A percentile compares a stretch with the other conserved stretches of the same genome.
phyloP scores from a whole-genome alignment of 2,797 vertebrate genomes.

The Pseudochirops corinnae region DNA sequence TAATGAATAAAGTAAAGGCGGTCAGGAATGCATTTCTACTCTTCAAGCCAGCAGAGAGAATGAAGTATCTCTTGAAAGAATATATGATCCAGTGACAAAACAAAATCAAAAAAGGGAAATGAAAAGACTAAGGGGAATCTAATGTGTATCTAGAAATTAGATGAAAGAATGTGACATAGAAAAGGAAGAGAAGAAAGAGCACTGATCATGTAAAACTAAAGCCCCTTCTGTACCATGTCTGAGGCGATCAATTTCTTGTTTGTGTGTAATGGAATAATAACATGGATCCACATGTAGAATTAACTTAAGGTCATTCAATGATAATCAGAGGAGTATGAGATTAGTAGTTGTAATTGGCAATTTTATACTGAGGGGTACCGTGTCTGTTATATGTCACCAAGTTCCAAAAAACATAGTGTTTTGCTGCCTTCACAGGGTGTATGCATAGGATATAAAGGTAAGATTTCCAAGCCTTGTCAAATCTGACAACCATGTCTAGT shows the following conservation, averaged over 20 bases:
- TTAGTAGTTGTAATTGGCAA: neutral
- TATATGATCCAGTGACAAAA: neutral
- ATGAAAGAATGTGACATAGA: neutral
- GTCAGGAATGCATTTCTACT: neutral
- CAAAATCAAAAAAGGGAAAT: neutral
- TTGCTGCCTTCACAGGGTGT: neutral
- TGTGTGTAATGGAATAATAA: neutral
- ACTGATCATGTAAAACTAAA: neutral
- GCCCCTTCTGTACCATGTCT: neutral
- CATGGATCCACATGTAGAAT: neutral
- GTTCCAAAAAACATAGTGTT: neutral
- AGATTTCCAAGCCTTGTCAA: neutral
- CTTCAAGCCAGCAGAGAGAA: neutral
- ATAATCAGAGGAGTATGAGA: neutral
- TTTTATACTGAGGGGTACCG: neutral
- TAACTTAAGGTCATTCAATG: neutral
- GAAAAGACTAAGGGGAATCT: neutral
- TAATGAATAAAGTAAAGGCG: neutral
- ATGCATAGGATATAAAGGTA: neutral
- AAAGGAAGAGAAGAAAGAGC: neutral
- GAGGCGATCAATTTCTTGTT: neutral
- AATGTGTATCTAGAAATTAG: neutral
- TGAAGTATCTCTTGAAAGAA: neutral
- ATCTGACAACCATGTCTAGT: neutral
- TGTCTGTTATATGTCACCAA: neutral